Evolutionary conservation across 2,888 invertebrate genomes (phyloP), one percentile per base, ranked within the genome.

Genomic region (Phragmatobia fuliginosa): DNA sequence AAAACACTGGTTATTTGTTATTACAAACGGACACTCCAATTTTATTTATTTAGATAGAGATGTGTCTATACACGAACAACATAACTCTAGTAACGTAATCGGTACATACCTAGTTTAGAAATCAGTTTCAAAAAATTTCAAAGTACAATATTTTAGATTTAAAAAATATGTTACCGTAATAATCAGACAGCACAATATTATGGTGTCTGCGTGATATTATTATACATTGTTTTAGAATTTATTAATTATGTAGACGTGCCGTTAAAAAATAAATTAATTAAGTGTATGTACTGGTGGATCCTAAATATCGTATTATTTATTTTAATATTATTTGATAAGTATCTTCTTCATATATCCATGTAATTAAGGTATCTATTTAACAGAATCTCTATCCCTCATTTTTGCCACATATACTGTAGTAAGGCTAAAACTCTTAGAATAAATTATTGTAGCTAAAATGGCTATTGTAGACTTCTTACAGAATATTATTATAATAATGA

Each of bases 201-300:
- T 63, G 66, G 74, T 76, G 75, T 71, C 73, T 62, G 18, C 38
- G 36, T 62, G 67, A 68, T 68, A 68, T 68, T 62, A 81, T 45
- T 64, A n/a, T 76, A 76, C 77, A 76, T 79, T 81, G 78, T 82
- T 82, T 52, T 25, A 25, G 11, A 52, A 79, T 80, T 78, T 83
- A 81, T 80, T 83, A 76, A 67, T 79, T 77, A 69, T n/a, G 21
- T 45, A 45, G 67, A 67, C 62, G 52, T 70, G 76, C 67, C 67
- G 31, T 52, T 63, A 33, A 56, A 36, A 56, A n/a, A 21, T 21
- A 21, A 6, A 4, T 11, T 18, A 21, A 45, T 33, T n/a, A 58
- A 21, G 66, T 61, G 62, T 59, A 68, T n/a, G 60, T 8, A 31
- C 16, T 16, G 28, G 56, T 49, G 45, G 1, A 49, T 3, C n/a